Base-by-base conservation (phyloP, 2,888 invertebrate genomes). In the Morpho deidamia region DNA sequence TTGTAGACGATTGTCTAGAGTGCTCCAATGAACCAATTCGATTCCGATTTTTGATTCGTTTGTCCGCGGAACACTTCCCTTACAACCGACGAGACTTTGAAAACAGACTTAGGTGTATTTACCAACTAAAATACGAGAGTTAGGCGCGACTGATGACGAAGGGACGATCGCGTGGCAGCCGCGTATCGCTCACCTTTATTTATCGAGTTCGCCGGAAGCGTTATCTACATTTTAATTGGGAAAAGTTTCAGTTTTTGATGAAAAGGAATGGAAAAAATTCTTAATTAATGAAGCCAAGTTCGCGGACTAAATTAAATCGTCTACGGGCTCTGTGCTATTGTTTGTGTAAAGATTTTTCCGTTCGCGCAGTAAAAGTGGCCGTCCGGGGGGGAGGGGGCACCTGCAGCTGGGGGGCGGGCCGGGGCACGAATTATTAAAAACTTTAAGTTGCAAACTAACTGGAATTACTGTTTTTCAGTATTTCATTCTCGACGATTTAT, bases 241-340 rank as follows among this genome's bases (percentile, higher is more conserved):
- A 35, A 14, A 49, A 56, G 67, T 74, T 73, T 60, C 78, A 80
- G 72, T 23, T 80, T 81, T 80, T 81, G 78, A 81, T 75, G 76
- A 79, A 51, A 41, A 73, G 72, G 51, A 68, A 72, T 69, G 69
- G 70, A 74, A 72, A 77, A 53, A 53, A 39, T 39, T 53, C 42
- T 10, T 50, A 53, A 50, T 54, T 48, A 52, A 46, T 43, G 42
- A 12, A 44, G 37, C 11, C 46, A 42, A 46, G 23, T 50, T 49
- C 68, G 70, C 73, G 23, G 46, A 46, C 38, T 76, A 78, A 71
- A 78, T 78, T 77, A 75, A 80, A 69, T 48, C 62, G 56, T 63
- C 57, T 66, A 73, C 70, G 70, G 73, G 73, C 72, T 68, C 23
- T 46, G 63, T 65, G 65, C 65, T 59, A 68, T 72, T 76, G 72